These are phyloP conservation scores for Listronotus bonariensis DNA, from an alignment of 1,140 invertebrate species.

Conservation along the genomic window DNA sequence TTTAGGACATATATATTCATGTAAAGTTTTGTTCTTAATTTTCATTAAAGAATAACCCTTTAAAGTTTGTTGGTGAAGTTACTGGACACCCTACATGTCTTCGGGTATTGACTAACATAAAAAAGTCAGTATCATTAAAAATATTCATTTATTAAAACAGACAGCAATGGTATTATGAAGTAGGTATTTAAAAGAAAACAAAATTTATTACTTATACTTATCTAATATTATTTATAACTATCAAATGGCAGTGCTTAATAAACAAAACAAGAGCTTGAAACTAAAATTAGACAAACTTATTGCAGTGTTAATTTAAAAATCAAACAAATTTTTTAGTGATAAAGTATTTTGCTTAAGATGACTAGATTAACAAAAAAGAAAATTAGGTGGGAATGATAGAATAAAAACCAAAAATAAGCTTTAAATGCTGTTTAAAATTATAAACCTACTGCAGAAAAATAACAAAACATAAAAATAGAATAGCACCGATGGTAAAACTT, in stretches of 20 bases:
- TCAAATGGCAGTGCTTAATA: conserved; percentile 47
- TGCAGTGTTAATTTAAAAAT: conserved; percentile 2
- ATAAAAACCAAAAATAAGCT: neutral
- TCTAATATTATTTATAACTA: conserved; percentile 32
- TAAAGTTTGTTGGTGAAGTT: no score
- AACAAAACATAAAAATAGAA: neutral
- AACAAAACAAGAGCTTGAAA: conserved; percentile 29
- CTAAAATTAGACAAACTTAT: conserved; percentile 7
- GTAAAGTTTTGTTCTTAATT: no score
- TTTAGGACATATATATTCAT: no score
- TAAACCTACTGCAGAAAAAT: neutral
- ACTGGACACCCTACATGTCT: no score
- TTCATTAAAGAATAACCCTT: no score
- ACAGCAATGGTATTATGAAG: conserved; percentile 24
- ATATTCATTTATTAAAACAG: conserved; percentile 17
- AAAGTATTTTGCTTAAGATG: neutral
- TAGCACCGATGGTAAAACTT: conserved; percentile 4
- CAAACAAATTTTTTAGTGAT: neutral
- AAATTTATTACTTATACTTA: conserved; percentile 12
- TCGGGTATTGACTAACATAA: neutral
- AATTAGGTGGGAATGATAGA: conserved; percentile 17
- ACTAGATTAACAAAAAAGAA: conserved; percentile 17
- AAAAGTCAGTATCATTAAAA: conserved; percentile 3
- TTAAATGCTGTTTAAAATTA: no score
- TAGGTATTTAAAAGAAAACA: conserved; percentile 2